Conservation (phyloP, 2,888 invertebrate genomes). For the Coecobrya sp. region DNA sequence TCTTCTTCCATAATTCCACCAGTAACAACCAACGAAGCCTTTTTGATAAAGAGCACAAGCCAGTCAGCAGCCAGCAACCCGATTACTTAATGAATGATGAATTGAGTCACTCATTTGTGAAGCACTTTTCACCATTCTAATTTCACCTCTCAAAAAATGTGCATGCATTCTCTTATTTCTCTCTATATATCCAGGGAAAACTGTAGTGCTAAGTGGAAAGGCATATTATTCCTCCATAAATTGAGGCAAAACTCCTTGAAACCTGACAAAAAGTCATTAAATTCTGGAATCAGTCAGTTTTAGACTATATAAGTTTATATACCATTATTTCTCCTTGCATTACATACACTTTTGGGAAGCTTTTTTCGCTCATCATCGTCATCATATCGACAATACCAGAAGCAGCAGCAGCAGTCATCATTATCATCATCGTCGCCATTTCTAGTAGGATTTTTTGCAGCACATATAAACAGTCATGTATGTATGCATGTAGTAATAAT, state of each 20-base stretch:
- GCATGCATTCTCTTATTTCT: not conserved
- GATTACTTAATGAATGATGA: constrained; percentile 63
- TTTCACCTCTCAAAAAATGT: constrained; percentile 18
- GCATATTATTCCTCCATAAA: not conserved
- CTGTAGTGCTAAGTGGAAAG: too few relatives aligned
- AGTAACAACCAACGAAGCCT: not conserved
- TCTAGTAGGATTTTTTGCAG: not conserved
- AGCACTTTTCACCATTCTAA: constrained; percentile 63
- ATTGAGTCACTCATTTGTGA: constrained; percentile 68
- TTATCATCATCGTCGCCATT: not conserved
- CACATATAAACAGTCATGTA: constrained; percentile 24
- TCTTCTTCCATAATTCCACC: not conserved
- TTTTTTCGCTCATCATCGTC: constrained; percentile 31
- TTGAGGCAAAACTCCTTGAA: constrained; percentile 57
- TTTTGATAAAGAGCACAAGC: constrained; percentile 11
- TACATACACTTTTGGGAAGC: not conserved
- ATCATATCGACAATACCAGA: not conserved
- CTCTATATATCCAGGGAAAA: not conserved
- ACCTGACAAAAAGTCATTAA: constrained; percentile 72
- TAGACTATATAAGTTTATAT: not conserved
- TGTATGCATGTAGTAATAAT: too few relatives aligned
- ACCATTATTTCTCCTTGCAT: not conserved
- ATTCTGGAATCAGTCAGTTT: constrained; percentile 30
- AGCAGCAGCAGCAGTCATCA: not conserved
- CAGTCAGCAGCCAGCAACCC: constrained; percentile 45